phyloP scores from a whole-genome alignment of 1,140 invertebrate species.

The Oryzaephilus surinamensis region DNA sequence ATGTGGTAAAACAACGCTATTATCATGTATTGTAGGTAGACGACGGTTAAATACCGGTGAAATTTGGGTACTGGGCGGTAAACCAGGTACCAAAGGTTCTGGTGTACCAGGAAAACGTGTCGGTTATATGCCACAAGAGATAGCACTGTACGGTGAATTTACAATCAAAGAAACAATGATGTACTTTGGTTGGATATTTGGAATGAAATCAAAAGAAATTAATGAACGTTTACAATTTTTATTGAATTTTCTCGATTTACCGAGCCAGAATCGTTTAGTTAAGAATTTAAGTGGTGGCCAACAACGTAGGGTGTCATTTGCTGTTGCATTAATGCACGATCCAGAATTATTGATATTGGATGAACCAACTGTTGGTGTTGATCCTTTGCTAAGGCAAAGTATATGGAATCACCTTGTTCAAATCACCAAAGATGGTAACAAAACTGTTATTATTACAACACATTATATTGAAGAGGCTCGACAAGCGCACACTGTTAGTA shows the following conservation, averaged over 20 bases:
- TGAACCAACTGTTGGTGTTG: slow-evolving; percentile 83
- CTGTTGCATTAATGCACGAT: slow-evolving; percentile 84
- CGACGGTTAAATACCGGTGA: slow-evolving; percentile 70
- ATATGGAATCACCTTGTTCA: slow-evolving; percentile 65
- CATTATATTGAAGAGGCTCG: slow-evolving; percentile 71
- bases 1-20: slow-evolving; percentile 74
- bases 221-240: slow-evolving; percentile 75
- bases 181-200: slow-evolving; percentile 94
- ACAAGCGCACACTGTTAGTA: slow-evolving; percentile 56
- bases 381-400: slow-evolving; percentile 56
- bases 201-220: slow-evolving; percentile 74
- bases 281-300: slow-evolving; percentile 83
- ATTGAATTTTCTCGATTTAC: slow-evolving; percentile 79
- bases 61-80: slow-evolving; percentile 76
- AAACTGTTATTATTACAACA: slow-evolving; percentile 66
- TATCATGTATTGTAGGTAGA: slow-evolving; percentile 79
- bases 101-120: slow-evolving; percentile 82
- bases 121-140: slow-evolving; percentile 80
- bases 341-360: slow-evolving; percentile 88
- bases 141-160: slow-evolving; percentile 89
- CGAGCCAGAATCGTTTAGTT: slow-evolving; percentile 72
- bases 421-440: slow-evolving; percentile 49
- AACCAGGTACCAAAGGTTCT: slow-evolving; percentile 66
- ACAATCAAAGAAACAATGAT: slow-evolving; percentile 90
- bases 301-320: slow-evolving; percentile 84